Evolutionary conservation across 2,888 invertebrate genomes (phyloP).

Genomic region (Leptogaster cylindrica): DNA sequence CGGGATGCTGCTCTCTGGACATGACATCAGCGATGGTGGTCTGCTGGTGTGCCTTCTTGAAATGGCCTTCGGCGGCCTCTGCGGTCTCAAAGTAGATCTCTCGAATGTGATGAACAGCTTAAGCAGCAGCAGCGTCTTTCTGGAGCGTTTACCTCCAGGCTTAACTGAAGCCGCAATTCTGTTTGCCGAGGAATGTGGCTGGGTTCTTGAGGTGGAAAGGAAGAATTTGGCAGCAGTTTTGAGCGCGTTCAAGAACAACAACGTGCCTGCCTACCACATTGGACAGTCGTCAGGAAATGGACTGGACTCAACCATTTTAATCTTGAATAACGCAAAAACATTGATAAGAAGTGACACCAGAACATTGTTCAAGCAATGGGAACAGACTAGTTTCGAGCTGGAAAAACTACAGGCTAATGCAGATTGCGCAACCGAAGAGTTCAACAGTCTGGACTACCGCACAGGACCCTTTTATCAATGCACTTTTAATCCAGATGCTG

Average conservation of each 20-base stretch:
- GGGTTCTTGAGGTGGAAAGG: constrained; percentile 76
- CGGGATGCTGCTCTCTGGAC: constrained; percentile 71
- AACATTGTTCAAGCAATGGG: constrained; percentile 85
- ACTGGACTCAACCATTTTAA: constrained; percentile 61
- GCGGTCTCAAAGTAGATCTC: constrained; percentile 75
- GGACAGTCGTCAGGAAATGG: constrained; percentile 74
- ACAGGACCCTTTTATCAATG: constrained; percentile 75
- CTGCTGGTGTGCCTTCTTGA: constrained; percentile 87
- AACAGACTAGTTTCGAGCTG: constrained; percentile 90
- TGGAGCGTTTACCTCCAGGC: constrained; percentile 53
- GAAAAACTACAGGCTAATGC: constrained; percentile 85
- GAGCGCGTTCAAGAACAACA: constrained; percentile 66
- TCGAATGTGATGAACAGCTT: constrained; percentile 60
- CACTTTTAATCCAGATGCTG: constrained; percentile 72
- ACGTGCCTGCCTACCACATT: constrained; percentile 71
- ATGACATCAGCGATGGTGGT: constrained; percentile 97
- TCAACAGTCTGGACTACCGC: constrained; percentile 70
- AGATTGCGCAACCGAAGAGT: constrained; percentile 81
- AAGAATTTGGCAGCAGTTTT: constrained; percentile 67
- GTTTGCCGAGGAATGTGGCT: constrained; percentile 87
- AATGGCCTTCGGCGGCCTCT: constrained; percentile 94
- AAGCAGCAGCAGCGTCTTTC: constrained; percentile 47
- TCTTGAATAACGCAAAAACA: constrained; percentile 49
- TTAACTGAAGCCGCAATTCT: constrained; percentile 71
- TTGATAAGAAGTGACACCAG: constrained; percentile 70